Percentiles rank a stretch among this genome's conserved stretches.
Conservation (phyloP, 2,888 invertebrate species). For the Glaucopsyche alexis region DNA sequence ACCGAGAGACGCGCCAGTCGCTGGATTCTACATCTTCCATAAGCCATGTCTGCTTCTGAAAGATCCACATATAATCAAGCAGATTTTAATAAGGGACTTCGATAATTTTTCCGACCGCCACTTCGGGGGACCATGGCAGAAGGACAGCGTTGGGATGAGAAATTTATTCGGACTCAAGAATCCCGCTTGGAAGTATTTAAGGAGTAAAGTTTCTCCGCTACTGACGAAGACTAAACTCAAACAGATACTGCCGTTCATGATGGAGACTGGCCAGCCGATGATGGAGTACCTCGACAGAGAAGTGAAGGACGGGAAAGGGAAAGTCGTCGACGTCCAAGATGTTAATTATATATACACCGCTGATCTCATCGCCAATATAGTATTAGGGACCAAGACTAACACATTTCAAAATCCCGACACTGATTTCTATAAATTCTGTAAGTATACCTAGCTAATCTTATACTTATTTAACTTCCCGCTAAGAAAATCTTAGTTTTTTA, state of each 20-base stretch:
- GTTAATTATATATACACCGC: conserved; percentile 43
- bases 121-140: conserved; percentile 43
- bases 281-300: conserved; percentile 38
- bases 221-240: conserved; percentile 40
- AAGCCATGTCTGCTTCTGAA: conserved; percentile 44
- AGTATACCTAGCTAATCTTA: conserved; percentile 32
- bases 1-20: conserved; percentile 37
- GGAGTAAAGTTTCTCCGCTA: conserved; percentile 42
- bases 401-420: conserved; percentile 41
- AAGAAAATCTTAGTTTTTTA: too few relatives aligned
- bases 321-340: conserved; percentile 40
- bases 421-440: conserved; percentile 42
- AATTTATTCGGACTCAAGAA: conserved; percentile 44
- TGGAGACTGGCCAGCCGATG: conserved; percentile 42
- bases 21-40: conserved; percentile 46
- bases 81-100: conserved; percentile 43
- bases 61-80: conserved; percentile 44
- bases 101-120: conserved; percentile 43
- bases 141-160: conserved; percentile 45
- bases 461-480: too few relatives aligned
- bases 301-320: not conserved
- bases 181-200: conserved; percentile 44
- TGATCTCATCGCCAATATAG: conserved; percentile 44
- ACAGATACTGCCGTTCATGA: conserved; percentile 43
- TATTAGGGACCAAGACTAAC: conserved; percentile 42